Conservation (phyloP, 1,140 invertebrate genomes). For the Apocrypta bakeri region DNA sequence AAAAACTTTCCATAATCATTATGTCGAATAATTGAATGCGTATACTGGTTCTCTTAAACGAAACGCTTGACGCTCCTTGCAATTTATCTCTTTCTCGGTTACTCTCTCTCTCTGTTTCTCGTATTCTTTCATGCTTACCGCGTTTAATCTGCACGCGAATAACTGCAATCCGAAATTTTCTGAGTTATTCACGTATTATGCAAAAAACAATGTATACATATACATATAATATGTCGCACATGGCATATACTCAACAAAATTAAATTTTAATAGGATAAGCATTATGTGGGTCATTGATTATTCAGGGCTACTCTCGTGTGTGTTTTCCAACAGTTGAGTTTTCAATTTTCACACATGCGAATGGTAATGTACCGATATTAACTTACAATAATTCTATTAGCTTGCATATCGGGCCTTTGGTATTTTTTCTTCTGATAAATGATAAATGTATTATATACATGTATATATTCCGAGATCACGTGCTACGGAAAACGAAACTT, state of each 20-base stretch:
- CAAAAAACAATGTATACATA: constrained; percentile 37
- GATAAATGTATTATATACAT: too few species aligned
- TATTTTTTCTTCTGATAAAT: background rate
- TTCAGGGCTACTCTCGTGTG: constrained; percentile 36
- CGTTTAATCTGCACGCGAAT: constrained; percentile 13
- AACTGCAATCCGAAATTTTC: constrained; percentile 31
- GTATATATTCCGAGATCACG: too few species aligned
- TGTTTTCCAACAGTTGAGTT: constrained; percentile 49
- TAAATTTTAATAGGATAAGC: constrained; percentile 46
- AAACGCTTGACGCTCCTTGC: constrained; percentile 2
- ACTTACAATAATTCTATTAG: constrained; percentile 29
- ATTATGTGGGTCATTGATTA: constrained; percentile 47
- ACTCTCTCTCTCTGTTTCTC: background rate
- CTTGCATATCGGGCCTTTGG: background rate
- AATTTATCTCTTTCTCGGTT: constrained; percentile 39
- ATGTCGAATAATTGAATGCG: background rate
- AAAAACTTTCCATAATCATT: background rate
- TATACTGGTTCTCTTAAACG: background rate
- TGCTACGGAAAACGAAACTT: background rate
- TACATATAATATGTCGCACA: constrained; percentile 23
- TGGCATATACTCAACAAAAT: constrained; percentile 47
- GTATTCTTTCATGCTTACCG: background rate
- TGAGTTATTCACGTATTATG: constrained; percentile 34
- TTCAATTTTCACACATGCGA: constrained; percentile 49
- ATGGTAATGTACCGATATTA: constrained; percentile 50